Conservation (phyloP, 2,797 vertebrate species). For the Ceyx erithaca region DNA sequence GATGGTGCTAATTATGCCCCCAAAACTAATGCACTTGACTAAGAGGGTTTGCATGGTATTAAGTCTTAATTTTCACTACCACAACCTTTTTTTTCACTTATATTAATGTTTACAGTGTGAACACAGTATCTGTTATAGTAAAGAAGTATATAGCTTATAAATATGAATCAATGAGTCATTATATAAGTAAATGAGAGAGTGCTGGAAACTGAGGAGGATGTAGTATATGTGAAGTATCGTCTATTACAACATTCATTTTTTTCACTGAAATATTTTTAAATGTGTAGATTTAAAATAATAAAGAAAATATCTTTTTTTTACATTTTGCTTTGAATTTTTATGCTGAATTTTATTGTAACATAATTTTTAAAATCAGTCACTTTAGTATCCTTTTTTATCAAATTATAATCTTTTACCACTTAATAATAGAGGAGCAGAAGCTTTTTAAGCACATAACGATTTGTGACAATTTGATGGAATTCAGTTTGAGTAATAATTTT, state of each 20-base stretch:
- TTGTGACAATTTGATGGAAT: constrained; percentile 78
- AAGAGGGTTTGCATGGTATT: background rate
- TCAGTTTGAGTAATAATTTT: constrained; percentile 77
- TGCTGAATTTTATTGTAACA: constrained; percentile 73
- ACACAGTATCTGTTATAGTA: background rate
- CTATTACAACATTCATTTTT: constrained; percentile 22
- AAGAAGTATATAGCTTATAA: background rate
- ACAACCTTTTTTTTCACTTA: background rate
- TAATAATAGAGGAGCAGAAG: constrained; percentile 77
- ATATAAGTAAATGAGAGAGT: background rate
- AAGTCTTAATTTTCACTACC: background rate
- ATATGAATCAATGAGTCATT: background rate
- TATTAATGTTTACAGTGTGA: background rate
- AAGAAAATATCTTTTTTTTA: constrained; percentile 46
- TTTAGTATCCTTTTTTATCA: constrained; percentile 77
- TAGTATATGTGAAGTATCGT: background rate
- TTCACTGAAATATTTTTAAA: constrained; percentile 39
- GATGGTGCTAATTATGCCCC: background rate
- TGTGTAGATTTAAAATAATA: constrained; percentile 66
- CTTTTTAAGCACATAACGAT: constrained; percentile 75
- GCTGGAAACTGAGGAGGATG: background rate
- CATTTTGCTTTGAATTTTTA: constrained; percentile 75
- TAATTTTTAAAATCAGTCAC: constrained; percentile 67
- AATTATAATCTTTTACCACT: constrained; percentile 80
- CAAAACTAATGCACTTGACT: background rate